Percentiles rank a stretch among this genome's conserved stretches.
Evolutionary conservation across 2,797 vertebrate genomes (phyloP).

Genomic region (Monodelphis domestica): DNA sequence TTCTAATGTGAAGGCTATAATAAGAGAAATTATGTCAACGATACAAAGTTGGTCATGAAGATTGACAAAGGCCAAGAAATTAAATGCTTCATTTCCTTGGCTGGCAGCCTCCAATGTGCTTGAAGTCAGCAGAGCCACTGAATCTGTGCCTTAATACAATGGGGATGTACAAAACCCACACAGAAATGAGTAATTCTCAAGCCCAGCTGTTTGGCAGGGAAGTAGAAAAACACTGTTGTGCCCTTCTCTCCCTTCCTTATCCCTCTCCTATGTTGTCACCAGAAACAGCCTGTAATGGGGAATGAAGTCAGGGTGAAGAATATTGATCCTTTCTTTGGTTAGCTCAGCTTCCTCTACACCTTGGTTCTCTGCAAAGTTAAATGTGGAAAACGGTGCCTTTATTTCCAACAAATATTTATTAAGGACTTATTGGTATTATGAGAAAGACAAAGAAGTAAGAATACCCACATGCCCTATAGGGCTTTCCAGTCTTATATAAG

Average conservation of each 20-base stretch:
- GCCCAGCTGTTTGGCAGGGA: not conserved
- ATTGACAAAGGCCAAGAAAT: not conserved
- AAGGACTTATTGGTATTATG: not conserved
- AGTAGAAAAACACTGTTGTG: not conserved
- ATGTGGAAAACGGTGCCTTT: not conserved
- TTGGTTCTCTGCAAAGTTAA: not conserved
- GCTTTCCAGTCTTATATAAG: not conserved
- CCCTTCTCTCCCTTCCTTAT: not conserved
- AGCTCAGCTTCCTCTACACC: not conserved
- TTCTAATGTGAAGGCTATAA: slow-evolving; percentile 52
- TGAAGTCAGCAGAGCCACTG: not conserved
- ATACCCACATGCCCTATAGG: not conserved
- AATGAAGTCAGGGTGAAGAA: not conserved
- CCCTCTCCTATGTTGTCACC: not conserved
- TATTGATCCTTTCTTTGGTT: not conserved
- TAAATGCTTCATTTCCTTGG: not conserved
- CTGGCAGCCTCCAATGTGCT: not conserved
- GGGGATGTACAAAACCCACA: not conserved
- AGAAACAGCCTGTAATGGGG: not conserved
- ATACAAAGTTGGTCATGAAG: not conserved
- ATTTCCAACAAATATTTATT: not conserved
- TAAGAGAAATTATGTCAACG: slow-evolving; percentile 54
- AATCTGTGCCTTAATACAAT: not conserved
- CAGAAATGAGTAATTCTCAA: not conserved
- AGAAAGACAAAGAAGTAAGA: not conserved